Percentiles rank a stretch among this genome's conserved stretches.
phyloP scores from a whole-genome alignment of 2,797 vertebrate species.

The Falco berigora region DNA sequence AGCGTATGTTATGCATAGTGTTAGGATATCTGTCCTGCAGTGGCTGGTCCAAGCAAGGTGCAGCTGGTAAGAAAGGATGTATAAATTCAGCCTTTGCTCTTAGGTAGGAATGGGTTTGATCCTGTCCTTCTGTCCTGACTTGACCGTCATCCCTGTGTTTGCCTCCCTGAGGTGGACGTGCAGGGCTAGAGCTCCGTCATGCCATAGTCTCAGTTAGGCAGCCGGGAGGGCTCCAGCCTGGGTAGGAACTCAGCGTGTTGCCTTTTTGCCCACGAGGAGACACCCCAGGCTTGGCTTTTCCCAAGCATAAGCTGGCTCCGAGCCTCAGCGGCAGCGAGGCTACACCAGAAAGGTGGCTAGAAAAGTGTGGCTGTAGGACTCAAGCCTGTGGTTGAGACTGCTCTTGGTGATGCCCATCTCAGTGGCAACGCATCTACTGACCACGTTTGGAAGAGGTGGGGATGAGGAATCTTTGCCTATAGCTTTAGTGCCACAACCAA shows the following conservation, averaged over 20 bases:
- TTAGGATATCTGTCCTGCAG: neutral
- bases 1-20: rapidly evolving
- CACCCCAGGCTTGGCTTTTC: neutral
- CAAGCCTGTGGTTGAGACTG: neutral
- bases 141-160: neutral
- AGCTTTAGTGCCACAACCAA: neutral
- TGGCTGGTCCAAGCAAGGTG: neutral
- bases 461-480: neutral
- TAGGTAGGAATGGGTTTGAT: neutral
- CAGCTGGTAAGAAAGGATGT: neutral
- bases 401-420: neutral
- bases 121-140: neutral
- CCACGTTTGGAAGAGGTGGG: rapidly evolving
- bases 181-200: neutral
- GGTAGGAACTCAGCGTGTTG: rapidly evolving
- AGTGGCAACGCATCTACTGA: rapidly evolving
- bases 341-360: neutral
- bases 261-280: neutral
- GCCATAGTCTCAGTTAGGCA: too few relatives aligned
- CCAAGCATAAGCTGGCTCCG: neutral
- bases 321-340: neutral
- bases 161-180: neutral
- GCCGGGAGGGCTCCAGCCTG: neutral
- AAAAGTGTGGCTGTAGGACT: neutral
- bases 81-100: neutral